Percentiles rank a stretch among this genome's conserved stretches.
phyloP scores from a whole-genome alignment of 2,888 invertebrate species.

The Netelia fuscicornis region DNA sequence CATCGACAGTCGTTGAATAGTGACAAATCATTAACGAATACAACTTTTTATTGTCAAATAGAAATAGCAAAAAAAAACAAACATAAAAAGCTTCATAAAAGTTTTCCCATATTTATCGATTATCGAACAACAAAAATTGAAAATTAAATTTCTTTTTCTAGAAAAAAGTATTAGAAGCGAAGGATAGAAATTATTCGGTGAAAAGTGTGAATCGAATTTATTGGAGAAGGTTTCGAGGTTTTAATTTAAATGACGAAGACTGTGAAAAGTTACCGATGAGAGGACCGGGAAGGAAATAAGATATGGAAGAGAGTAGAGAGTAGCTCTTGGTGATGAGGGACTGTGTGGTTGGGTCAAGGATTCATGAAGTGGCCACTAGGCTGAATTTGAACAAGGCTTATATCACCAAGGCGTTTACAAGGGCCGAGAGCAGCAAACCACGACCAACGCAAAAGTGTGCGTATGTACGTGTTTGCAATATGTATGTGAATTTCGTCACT shows the following conservation, averaged over 20 bases:
- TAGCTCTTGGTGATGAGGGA: slow-evolving; percentile 32
- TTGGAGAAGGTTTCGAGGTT: slow-evolving; percentile 4
- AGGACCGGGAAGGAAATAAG: slow-evolving; percentile 37
- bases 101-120: not conserved
- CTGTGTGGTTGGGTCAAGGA: slow-evolving; percentile 53
- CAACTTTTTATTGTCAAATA: not conserved
- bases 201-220: not conserved
- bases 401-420: slow-evolving; percentile 60
- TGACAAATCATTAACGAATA: not conserved
- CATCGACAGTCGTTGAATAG: not conserved
- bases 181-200: not conserved
- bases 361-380: slow-evolving; percentile 58
- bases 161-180: too few species aligned
- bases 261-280: slow-evolving; percentile 16
- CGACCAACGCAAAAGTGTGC: not conserved
- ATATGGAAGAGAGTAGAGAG: slow-evolving; percentile 41
- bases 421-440: slow-evolving; percentile 50
- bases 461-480: not conserved
- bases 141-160: too few species aligned
- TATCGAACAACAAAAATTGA: not conserved
- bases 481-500: slow-evolving; percentile 6
- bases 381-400: slow-evolving; percentile 61
- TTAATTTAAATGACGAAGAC: slow-evolving; percentile 23
- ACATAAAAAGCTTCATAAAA: not conserved
- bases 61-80: too few species aligned